Evolutionary conservation across 2,888 invertebrate genomes (phyloP).

Genomic region (Xanthia togata): DNA sequence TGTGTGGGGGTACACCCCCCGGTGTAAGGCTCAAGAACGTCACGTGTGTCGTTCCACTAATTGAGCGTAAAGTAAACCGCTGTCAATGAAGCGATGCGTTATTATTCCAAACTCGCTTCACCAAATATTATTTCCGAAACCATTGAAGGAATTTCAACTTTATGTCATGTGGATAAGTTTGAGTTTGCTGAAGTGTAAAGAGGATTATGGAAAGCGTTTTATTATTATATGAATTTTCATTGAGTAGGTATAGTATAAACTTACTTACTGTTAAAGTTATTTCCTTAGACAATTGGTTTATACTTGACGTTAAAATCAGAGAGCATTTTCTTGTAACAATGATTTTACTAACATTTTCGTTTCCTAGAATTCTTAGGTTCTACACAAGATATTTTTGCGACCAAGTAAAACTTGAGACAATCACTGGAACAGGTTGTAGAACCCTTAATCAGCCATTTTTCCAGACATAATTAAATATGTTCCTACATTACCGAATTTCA

Average conservation of each 20-base stretch:
- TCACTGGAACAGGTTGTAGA: neutral
- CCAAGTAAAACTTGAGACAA: slow-evolving; percentile 3
- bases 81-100: slow-evolving; percentile 77
- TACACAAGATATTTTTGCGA: neutral
- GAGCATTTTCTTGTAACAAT: slow-evolving; percentile 2
- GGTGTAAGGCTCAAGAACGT: slow-evolving; percentile 59
- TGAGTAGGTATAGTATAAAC: slow-evolving; percentile 54
- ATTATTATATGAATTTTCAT: slow-evolving; percentile 62
- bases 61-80: slow-evolving; percentile 83
- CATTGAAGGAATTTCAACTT: slow-evolving; percentile 54
- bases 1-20: slow-evolving; percentile 37
- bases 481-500: slow-evolving; percentile 39
- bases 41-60: slow-evolving; percentile 79
- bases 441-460: slow-evolving; percentile 15
- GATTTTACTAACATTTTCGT: neutral
- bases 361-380: neutral
- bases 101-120: slow-evolving; percentile 76
- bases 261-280: slow-evolving; percentile 48
- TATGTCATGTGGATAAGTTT: slow-evolving; percentile 36
- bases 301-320: slow-evolving; percentile 26
- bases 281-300: slow-evolving; percentile 42
- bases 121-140: slow-evolving; percentile 71
- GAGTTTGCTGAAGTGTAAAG: slow-evolving; percentile 24
- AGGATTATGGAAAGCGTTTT: slow-evolving; percentile 54
- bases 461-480: slow-evolving; percentile 41